Percentiles rank a stretch among this genome's conserved stretches.
phyloP scores from a whole-genome alignment of 2,888 invertebrate genomes.

The Tachina lurida region DNA sequence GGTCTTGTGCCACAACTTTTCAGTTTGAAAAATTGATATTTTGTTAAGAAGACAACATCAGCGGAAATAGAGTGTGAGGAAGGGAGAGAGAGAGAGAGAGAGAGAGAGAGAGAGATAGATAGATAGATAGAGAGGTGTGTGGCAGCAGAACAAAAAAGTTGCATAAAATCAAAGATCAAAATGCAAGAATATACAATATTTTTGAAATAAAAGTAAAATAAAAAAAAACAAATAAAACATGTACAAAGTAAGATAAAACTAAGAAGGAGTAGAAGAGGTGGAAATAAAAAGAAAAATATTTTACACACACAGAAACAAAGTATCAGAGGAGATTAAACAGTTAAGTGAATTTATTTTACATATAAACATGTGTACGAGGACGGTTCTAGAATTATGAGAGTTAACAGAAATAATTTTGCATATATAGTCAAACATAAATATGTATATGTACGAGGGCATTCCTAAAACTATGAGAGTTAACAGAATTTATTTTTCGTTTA shows the following conservation, averaged over 20 bases:
- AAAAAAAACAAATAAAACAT: constrained; percentile 33
- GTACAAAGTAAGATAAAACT: constrained; percentile 49
- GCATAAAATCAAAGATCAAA: constrained; percentile 37
- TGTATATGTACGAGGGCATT: background rate
- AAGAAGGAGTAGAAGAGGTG: background rate
- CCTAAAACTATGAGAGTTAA: too few relatives aligned
- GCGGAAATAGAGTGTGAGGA: background rate
- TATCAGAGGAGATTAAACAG: constrained; percentile 35
- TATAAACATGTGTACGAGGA: background rate
- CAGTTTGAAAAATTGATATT: constrained; percentile 61
- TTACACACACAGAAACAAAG: background rate
- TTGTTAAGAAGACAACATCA: constrained; percentile 37
- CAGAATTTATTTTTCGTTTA: constrained; percentile 40
- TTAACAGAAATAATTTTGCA: background rate
- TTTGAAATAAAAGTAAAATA: background rate
- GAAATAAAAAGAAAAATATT: background rate
- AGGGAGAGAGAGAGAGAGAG: background rate
- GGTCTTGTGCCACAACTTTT: constrained; percentile 48
- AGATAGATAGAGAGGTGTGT: too few relatives aligned
- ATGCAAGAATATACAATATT: constrained; percentile 15
- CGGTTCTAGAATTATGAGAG: background rate
- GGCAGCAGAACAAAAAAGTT: background rate
- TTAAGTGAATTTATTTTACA: constrained; percentile 51
- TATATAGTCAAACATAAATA: too few relatives aligned
- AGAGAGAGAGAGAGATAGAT: background rate